These are phyloP conservation scores for Tetranychus piercei DNA, from an alignment of 2,888 invertebrate species.

Conservation along the genomic window DNA sequence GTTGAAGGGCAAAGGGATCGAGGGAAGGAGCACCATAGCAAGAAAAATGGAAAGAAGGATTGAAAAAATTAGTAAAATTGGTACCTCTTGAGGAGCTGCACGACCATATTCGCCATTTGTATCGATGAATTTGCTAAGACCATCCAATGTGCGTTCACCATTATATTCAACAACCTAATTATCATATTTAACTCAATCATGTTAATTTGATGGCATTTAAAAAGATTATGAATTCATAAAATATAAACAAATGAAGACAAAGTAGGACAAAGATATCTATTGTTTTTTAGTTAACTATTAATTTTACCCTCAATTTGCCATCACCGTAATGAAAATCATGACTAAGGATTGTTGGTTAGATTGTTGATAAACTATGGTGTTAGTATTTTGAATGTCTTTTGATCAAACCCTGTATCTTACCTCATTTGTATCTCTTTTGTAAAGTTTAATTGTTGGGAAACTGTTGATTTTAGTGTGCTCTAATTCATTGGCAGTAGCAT, in stretches of 20 bases:
- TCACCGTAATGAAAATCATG: neutral
- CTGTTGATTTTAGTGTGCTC: constrained; percentile 83
- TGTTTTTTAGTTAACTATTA: too few species aligned
- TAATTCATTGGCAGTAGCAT: constrained; percentile 91
- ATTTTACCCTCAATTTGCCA: neutral
- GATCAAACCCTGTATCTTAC: constrained; percentile 33
- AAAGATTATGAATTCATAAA: neutral
- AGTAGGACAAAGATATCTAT: neutral
- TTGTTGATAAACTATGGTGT: neutral
- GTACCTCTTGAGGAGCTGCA: constrained; percentile 40
- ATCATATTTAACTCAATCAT: constrained; percentile 1
- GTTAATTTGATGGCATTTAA: neutral
- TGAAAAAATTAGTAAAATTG: constrained; percentile 12
- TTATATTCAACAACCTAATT: constrained; percentile 58
- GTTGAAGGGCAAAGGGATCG: constrained; percentile 1
- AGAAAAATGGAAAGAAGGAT: constrained; percentile 18
- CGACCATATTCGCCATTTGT: constrained; percentile 62
- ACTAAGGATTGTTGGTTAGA: neutral
- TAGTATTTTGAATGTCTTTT: neutral
- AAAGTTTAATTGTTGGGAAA: constrained; percentile 85
- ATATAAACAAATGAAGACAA: neutral
- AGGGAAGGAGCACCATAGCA: constrained; percentile 7
- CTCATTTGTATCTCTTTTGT: constrained; percentile 77
- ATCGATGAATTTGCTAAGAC: constrained; percentile 79
- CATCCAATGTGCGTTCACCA: constrained; percentile 84